Conservation (phyloP, 2,888 invertebrate species). For the Idaea straminata region DNA sequence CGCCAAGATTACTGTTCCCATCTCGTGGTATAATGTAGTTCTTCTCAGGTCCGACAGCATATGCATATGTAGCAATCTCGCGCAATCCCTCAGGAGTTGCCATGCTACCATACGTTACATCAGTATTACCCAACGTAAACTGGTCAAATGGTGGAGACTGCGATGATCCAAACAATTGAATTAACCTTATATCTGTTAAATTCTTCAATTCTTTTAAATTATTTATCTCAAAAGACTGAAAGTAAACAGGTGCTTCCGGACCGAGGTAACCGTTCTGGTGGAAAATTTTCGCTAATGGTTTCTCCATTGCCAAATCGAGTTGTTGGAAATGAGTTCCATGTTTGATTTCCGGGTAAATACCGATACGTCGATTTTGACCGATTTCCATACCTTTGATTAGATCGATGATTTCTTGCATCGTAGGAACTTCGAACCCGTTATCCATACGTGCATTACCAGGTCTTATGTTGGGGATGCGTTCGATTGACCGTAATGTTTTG, state of each 20-base stretch:
- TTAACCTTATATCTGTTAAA: constrained; percentile 57
- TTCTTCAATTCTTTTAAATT: constrained; percentile 62
- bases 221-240: constrained; percentile 69
- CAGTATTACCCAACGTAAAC: constrained; percentile 39
- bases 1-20: constrained; percentile 46
- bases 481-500: constrained; percentile 60
- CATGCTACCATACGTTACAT: constrained; percentile 62
- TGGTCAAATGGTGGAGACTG: constrained; percentile 58
- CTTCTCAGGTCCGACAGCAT: constrained; percentile 69
- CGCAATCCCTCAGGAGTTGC: constrained; percentile 60
- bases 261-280: constrained; percentile 60
- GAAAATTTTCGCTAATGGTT: constrained; percentile 54
- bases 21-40: constrained; percentile 61
- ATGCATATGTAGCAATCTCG: constrained; percentile 63
- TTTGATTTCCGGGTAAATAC: constrained; percentile 71
- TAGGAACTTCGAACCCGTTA: constrained; percentile 54
- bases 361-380: constrained; percentile 53
- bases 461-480: constrained; percentile 60
- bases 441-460: constrained; percentile 68
- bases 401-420: constrained; percentile 69
- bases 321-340: constrained; percentile 61
- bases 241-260: constrained; percentile 55
- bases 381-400: constrained; percentile 60
- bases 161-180: constrained; percentile 51
- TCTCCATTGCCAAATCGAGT: constrained; percentile 61